A percentile compares a stretch with the other conserved stretches of the same genome.
Evolutionary conservation across 2,888 invertebrate species (phyloP).

Genomic region (Patella depressa): DNA sequence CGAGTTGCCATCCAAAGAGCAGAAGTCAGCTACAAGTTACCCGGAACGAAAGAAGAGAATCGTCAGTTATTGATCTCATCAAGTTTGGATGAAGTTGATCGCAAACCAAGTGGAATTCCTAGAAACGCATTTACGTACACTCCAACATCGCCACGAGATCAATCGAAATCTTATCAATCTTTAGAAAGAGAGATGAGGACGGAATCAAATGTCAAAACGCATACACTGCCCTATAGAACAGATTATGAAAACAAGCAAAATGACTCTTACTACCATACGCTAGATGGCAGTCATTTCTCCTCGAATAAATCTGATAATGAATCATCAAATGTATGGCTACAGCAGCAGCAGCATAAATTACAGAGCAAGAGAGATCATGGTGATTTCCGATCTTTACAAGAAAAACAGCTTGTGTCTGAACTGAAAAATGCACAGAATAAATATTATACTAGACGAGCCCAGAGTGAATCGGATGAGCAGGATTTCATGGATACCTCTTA

Average conservation of each 20-base stretch:
- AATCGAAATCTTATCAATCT: conserved; percentile 28
- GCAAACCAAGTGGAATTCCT: conserved; percentile 43
- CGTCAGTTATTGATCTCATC: conserved; percentile 55
- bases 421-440: conserved; percentile 68
- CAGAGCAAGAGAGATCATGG: conserved; percentile 51
- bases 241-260: conserved; percentile 60
- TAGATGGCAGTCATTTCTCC: conserved; percentile 45
- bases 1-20: conserved; percentile 56
- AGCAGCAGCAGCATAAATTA: conserved; percentile 68
- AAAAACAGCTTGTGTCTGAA: conserved; percentile 85
- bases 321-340: conserved; percentile 61
- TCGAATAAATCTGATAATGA: conserved; percentile 44
- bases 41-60: conserved; percentile 53
- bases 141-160: conserved; percentile 39
- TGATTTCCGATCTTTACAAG: conserved; percentile 69
- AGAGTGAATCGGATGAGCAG: conserved; percentile 72
- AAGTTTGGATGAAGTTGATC: conserved; percentile 44
- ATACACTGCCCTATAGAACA: conserved; percentile 56
- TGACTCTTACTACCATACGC: conserved; percentile 44
- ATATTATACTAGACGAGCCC: conserved; percentile 76
- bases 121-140: conserved; percentile 64
- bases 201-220: conserved; percentile 32
- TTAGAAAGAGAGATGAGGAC: conserved; percentile 31
- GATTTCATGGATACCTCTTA: conserved; percentile 50
- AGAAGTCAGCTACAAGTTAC: conserved; percentile 60